phyloP scores from a whole-genome alignment of 2,888 invertebrate species.

The Anorthoa munda region DNA sequence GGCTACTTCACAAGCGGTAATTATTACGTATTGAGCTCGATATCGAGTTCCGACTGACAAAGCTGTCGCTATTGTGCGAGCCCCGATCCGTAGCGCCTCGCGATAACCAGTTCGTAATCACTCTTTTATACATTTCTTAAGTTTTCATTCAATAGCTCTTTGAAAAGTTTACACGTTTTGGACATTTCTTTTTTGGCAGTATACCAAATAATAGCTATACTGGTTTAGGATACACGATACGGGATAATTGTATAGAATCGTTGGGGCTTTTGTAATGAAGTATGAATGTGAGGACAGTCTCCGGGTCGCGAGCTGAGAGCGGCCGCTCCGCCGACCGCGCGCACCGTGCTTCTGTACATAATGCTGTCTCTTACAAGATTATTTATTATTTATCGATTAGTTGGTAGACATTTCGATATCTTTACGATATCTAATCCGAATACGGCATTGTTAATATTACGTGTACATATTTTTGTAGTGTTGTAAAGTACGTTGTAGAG shows the following conservation, averaged over 20 bases:
- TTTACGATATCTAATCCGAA: constrained; percentile 72
- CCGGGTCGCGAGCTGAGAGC: constrained; percentile 69
- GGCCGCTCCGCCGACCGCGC: constrained; percentile 71
- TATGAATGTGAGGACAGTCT: constrained; percentile 68
- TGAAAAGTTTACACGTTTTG: constrained; percentile 70
- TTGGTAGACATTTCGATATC: constrained; percentile 76
- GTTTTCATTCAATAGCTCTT: constrained; percentile 72
- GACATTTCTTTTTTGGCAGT: constrained; percentile 46
- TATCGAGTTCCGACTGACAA: constrained; percentile 77
- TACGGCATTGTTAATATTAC: constrained; percentile 76
- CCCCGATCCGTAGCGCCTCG: constrained; percentile 76
- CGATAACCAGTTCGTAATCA: constrained; percentile 82
- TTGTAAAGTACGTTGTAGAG: constrained; percentile 64
- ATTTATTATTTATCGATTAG: constrained; percentile 89
- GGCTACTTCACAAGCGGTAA: constrained; percentile 83
- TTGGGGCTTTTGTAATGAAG: constrained; percentile 75
- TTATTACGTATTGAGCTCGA: constrained; percentile 82
- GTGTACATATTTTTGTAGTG: constrained; percentile 74
- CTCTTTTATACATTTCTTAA: constrained; percentile 78
- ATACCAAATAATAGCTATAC: constrained; percentile 46
- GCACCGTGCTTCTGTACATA: constrained; percentile 89
- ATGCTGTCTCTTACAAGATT: constrained; percentile 85
- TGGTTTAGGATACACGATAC: constrained; percentile 68
- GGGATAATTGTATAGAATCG: constrained; percentile 80
- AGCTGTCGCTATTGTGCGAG: constrained; percentile 74